Percentiles rank a stretch among this genome's conserved stretches.
phyloP scores from a whole-genome alignment of 2,113 vertebrate species.

The Catharus minimus region DNA sequence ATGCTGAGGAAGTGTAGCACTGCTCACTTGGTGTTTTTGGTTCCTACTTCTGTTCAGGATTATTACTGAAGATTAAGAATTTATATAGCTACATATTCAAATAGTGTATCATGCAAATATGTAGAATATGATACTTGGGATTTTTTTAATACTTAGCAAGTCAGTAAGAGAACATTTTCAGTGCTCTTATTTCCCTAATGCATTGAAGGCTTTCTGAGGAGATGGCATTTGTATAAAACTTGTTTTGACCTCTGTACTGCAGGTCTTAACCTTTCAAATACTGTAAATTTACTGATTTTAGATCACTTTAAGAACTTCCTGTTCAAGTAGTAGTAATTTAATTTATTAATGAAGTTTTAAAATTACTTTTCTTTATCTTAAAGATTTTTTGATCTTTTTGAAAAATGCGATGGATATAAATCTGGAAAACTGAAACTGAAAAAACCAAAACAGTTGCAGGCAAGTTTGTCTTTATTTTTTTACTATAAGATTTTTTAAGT shows the following conservation, averaged over 20 bases:
- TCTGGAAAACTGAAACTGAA: slow-evolving; percentile 89
- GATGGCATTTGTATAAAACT: background rate
- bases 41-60: background rate
- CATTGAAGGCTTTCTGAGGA: background rate
- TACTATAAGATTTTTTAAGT: background rate
- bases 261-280: background rate
- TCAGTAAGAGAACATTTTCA: background rate
- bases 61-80: background rate
- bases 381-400: slow-evolving; percentile 92
- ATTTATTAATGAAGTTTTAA: background rate
- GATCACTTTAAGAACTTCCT: background rate
- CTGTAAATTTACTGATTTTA: background rate
- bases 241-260: background rate
- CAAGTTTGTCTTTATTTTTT: slow-evolving; percentile 51
- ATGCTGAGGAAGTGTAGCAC: background rate
- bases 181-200: background rate
- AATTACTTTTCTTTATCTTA: slow-evolving; percentile 15
- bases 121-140: background rate
- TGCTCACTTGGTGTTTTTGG: background rate
- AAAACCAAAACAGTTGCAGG: slow-evolving; percentile 89
- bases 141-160: background rate
- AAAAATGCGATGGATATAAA: slow-evolving; percentile 89
- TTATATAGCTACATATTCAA: background rate
- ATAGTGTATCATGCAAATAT: background rate
- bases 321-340: background rate